Conservation (phyloP, 35 echinoderm and acorn worm genomes). For the Holothuria glaberrima region DNA sequence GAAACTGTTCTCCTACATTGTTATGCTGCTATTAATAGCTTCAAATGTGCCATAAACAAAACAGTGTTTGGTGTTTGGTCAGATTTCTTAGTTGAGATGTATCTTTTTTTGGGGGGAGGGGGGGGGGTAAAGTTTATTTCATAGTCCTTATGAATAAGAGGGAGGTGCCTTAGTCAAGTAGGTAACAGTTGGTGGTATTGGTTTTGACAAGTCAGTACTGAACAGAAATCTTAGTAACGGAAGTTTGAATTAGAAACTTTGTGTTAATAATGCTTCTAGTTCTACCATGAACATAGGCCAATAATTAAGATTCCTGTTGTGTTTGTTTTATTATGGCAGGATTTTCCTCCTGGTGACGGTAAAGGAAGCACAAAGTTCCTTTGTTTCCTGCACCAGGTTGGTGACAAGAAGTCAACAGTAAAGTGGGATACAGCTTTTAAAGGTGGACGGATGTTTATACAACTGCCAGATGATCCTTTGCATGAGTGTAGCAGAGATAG, state of each 20-base stretch:
- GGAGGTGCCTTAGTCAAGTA: no score
- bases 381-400: conserved; percentile 85
- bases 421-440: conserved; percentile 83
- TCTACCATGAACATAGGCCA: neutral
- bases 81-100: no score
- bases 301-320: neutral
- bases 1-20: no score
- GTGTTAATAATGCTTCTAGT: neutral
- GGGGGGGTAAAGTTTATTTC: no score
- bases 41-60: no score
- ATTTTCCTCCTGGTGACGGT: neutral
- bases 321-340: neutral
- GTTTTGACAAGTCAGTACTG: no score
- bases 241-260: neutral
- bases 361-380: conserved; percentile 55
- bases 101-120: no score
- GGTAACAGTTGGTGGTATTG: no score
- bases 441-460: conserved; percentile 69
- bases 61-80: no score
- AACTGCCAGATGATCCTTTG: conserved; percentile 75
- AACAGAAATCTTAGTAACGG: no score
- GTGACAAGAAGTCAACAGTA: conserved; percentile 76
- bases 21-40: no score
- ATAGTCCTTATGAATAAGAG: no score
- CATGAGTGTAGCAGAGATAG: conserved; percentile 91